Evolutionary conservation across 2,113 vertebrate species (phyloP).

Genomic region (Fulica atra): DNA sequence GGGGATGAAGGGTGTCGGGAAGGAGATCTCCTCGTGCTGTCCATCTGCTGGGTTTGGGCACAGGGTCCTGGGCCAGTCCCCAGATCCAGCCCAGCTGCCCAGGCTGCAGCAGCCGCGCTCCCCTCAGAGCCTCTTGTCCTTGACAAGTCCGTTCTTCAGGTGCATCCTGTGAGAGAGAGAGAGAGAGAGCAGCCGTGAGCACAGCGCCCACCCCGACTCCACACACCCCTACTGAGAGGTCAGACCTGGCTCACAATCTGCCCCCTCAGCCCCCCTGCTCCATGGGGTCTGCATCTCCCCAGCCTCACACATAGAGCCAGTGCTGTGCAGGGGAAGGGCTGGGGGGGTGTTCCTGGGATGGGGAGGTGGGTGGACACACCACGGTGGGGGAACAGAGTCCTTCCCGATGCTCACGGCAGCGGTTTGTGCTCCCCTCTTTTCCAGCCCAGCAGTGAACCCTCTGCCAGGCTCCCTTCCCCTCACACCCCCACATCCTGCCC

Average conservation of each 20-base stretch:
- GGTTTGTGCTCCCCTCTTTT: neutral
- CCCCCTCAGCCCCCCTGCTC: neutral
- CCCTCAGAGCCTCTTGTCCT: slow-evolving; percentile 84
- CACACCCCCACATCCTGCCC: neutral
- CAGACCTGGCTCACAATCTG: neutral
- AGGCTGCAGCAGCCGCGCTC: neutral
- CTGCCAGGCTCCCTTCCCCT: neutral
- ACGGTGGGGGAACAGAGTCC: neutral
- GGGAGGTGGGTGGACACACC: neutral
- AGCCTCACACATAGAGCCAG: neutral
- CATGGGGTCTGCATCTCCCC: neutral
- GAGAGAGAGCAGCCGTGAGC: neutral
- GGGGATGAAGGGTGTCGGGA: neutral
- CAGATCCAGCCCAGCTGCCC: neutral
- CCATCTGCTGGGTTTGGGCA: neutral
- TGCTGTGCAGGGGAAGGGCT: neutral
- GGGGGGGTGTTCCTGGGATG: accelerated
- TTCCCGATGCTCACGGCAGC: neutral
- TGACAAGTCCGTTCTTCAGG: slow-evolving; percentile 84
- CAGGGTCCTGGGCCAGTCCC: neutral
- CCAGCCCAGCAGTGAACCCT: neutral
- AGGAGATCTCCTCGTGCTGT: neutral
- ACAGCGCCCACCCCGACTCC: accelerated
- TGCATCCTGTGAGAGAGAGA: slow-evolving; percentile 67
- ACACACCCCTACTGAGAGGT: neutral